phyloP scores from a whole-genome alignment of 2,797 vertebrate genomes.

The Salmo trutta region DNA sequence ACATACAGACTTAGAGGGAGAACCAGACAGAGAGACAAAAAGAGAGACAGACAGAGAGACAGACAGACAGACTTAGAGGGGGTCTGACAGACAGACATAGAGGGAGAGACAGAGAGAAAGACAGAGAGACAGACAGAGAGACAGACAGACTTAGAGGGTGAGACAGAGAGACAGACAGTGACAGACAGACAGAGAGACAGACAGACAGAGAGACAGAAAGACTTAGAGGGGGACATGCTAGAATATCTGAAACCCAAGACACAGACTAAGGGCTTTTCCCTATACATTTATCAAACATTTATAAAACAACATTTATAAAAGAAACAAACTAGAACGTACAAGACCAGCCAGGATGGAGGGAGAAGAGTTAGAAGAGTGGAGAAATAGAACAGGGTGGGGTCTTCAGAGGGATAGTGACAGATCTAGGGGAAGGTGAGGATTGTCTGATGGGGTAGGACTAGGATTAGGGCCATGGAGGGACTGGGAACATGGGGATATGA shows the following conservation, averaged over 20 bases:
- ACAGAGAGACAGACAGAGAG: slow-evolving; percentile 15
- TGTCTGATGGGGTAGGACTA: background rate
- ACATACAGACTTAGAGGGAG: too few relatives aligned
- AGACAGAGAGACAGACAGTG: slow-evolving; percentile 10
- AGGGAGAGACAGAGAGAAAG: background rate
- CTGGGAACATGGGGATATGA: background rate
- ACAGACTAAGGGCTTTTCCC: background rate
- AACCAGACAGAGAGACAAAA: slow-evolving; percentile 24
- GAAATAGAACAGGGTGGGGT: background rate
- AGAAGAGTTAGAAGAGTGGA: background rate
- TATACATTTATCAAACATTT: background rate
- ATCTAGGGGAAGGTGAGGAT: background rate
- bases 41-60: slow-evolving; percentile 31
- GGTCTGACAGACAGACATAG: slow-evolving; percentile 33
- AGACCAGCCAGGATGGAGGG: background rate
- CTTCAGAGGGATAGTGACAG: background rate
- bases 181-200: slow-evolving; percentile 16
- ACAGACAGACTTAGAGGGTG: background rate
- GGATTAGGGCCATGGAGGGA: background rate
- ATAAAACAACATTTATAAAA: background rate
- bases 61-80: slow-evolving; percentile 35
- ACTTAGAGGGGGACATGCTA: slow-evolving; percentile 20
- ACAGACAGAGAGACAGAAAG: slow-evolving; percentile 20
- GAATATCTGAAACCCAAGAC: slow-evolving; percentile 26
- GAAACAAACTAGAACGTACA: background rate